These are phyloP conservation scores for Ophion costatus DNA, from an alignment of 2,888 invertebrate species.

Conservation along the genomic window DNA sequence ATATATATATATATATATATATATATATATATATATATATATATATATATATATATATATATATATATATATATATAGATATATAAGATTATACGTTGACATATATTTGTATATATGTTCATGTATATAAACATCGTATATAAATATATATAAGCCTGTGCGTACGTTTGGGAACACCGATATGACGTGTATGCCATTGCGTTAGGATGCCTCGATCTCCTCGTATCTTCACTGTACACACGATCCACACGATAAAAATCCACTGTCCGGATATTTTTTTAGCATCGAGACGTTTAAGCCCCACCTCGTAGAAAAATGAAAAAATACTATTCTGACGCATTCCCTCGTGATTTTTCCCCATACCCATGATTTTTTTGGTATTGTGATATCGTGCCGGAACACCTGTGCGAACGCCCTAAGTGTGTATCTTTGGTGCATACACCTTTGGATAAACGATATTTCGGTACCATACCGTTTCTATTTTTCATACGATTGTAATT, in stretches of 20 bases:
- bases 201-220: constrained; percentile 26
- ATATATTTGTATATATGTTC: constrained; percentile 1
- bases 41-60: neutral
- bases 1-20: constrained; percentile 1
- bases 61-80: neutral
- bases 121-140: neutral
- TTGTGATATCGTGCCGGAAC: neutral
- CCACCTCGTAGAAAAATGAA: neutral
- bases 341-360: neutral
- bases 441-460: neutral
- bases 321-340: neutral
- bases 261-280: neutral
- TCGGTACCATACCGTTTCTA: neutral
- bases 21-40: neutral
- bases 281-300: neutral
- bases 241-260: constrained; percentile 8
- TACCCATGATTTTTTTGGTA: neutral
- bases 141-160: neutral
- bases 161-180: constrained; percentile 15
- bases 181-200: constrained; percentile 32
- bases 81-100: neutral
- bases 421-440: neutral
- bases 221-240: constrained; percentile 14
- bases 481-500: too few species aligned
- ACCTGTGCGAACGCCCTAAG: neutral